Evolutionary conservation across 2,888 invertebrate genomes (phyloP), one percentile per base, ranked within the genome.

Genomic region (Fabriciana adippe): DNA sequence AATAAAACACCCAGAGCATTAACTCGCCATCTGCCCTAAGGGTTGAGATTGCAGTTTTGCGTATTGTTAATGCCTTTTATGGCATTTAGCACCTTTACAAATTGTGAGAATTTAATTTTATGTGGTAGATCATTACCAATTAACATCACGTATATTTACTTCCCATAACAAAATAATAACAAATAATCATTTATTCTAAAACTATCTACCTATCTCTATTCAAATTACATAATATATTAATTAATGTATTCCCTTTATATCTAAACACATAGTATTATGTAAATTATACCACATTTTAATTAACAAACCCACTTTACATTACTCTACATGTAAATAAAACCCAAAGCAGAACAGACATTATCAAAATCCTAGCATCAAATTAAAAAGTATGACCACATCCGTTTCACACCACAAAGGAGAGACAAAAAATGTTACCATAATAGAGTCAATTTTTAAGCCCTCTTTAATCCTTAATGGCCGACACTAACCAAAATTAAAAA

Each of bases 1-100:
- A 83, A 85, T 85, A 83, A 80, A 82, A 85, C 89, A 82, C 88
- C 87, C 87, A 83, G 78, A 74, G 78, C 78, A 86, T 87, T 83
- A 86, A 75, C 85, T 45, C 54, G 61, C 48, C 70, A 67, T 69
- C 71, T 71, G 71, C 64, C 11, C 61, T 16, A 51, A 59, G 60
- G 65, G 65, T 41, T 41, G 53, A 56, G 57, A 26, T 35, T 35
- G 35, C 18, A n/a, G 51, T 15, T n/a, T 15, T 53, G 51, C 21
- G 15, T 21, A 56, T 53, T 59, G 57, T 65, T 55, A 21, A 66
- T 54, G 13, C 13, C 21, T 47, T 54, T 31, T 57, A 54, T 60
- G n/a, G 66, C 18, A 47, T 60, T 66, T 54, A 48, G 55, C 45
- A 16, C 48, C 59, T 60, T 55, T 59, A 31, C 11, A 4, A 51